Evolutionary conservation across 2,113 vertebrate species (phyloP).

Genomic region (Felis chaus): DNA sequence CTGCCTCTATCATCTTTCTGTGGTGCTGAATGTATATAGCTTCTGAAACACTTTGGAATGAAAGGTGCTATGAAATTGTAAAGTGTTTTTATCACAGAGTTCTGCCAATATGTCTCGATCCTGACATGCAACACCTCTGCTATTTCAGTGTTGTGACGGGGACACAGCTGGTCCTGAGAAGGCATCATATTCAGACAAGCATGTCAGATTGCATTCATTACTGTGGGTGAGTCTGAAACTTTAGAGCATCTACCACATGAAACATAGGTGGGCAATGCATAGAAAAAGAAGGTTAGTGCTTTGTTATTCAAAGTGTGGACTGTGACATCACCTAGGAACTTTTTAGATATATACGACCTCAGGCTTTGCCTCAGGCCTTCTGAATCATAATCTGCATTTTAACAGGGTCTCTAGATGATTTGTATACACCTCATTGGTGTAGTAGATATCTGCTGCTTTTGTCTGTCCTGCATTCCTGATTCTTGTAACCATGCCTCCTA

Average conservation of each 20-base stretch:
- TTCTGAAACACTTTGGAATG: slow-evolving; percentile 76
- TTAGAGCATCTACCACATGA: background rate
- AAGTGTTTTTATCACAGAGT: slow-evolving; percentile 78
- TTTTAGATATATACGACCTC: background rate
- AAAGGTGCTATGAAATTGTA: slow-evolving; percentile 77
- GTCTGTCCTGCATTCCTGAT: background rate
- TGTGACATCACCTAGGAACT: background rate
- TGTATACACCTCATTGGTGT: no score
- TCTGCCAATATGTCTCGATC: slow-evolving; percentile 75
- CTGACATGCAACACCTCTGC: slow-evolving; percentile 76
- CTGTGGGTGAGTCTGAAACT: background rate
- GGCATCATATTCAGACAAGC: slow-evolving; percentile 33
- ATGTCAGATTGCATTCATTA: slow-evolving; percentile 25
- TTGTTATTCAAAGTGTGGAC: background rate
- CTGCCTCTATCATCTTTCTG: slow-evolving; percentile 68
- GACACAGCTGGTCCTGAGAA: background rate
- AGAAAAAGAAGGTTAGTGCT: background rate
- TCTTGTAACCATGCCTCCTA: background rate
- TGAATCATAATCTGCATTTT: background rate
- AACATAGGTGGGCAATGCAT: background rate
- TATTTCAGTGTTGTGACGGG: slow-evolving; percentile 80
- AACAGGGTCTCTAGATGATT: background rate
- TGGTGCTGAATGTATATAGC: slow-evolving; percentile 64
- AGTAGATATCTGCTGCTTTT: background rate
- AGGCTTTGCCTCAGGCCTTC: background rate